Conservation (phyloP, 2,888 invertebrate species). For the Philereme vetulata region DNA sequence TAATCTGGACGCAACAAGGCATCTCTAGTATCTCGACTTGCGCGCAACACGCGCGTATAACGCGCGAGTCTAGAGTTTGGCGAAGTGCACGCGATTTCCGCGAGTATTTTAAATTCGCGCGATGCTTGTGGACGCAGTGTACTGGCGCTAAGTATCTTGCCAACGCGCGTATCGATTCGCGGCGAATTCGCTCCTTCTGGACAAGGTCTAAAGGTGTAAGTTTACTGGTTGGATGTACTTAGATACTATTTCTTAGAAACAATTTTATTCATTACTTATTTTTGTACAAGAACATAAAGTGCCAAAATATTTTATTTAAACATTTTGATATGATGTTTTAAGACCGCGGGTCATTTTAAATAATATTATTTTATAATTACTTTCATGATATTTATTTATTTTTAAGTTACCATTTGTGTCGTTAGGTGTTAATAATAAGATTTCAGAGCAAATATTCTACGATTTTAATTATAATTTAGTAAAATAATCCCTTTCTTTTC, state of each 20-base stretch:
- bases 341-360: conserved; percentile 26
- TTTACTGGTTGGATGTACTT: conserved; percentile 4
- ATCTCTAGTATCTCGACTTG: too few species aligned
- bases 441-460: neutral
- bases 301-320: conserved; percentile 10
- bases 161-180: too few species aligned
- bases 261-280: neutral
- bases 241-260: conserved; percentile 8
- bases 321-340: conserved; percentile 22
- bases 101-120: too few species aligned
- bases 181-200: too few species aligned
- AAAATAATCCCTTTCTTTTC: too few species aligned
- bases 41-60: too few species aligned
- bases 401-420: neutral
- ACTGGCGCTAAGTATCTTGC: too few species aligned
- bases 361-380: neutral
- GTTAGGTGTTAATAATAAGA: neutral
- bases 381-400: neutral
- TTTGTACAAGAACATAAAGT: neutral
- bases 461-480: too few species aligned
- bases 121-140: too few species aligned
- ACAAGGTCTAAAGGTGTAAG: conserved; percentile 2
- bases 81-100: too few species aligned
- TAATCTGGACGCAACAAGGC: too few species aligned
- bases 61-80: too few species aligned